phyloP scores from a whole-genome alignment of 2,888 invertebrate genomes.

The Monochamus alternatus region DNA sequence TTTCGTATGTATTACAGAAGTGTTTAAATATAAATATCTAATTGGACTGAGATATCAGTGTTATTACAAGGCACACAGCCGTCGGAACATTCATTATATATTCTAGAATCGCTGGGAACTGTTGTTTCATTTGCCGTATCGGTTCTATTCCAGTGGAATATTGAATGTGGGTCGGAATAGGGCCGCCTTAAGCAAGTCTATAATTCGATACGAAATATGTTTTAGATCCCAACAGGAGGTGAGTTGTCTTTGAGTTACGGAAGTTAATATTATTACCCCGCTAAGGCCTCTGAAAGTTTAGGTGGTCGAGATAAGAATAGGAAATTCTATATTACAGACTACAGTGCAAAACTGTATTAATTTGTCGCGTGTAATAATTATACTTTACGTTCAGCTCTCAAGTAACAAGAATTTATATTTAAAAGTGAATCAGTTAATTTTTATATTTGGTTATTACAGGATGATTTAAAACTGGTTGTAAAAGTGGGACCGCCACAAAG shows the following conservation, averaged over 20 bases:
- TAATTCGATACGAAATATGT: slow-evolving; percentile 38
- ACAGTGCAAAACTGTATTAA: neutral
- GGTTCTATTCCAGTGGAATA: slow-evolving; percentile 27
- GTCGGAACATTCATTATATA: slow-evolving; percentile 11
- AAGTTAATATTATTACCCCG: slow-evolving; percentile 1
- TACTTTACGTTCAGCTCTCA: neutral
- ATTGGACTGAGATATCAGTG: neutral
- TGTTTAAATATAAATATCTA: neutral
- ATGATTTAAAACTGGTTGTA: too few relatives aligned
- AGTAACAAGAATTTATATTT: too few relatives aligned
- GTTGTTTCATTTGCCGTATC: slow-evolving; percentile 30
- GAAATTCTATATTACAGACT: neutral
- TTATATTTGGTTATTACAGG: too few relatives aligned
- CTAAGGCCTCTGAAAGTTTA: neutral
- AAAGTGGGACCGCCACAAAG: too few relatives aligned
- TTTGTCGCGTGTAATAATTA: neutral
- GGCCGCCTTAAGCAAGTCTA: slow-evolving; percentile 5
- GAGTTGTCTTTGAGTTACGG: neutral
- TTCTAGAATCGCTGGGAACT: slow-evolving; percentile 11
- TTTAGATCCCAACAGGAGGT: slow-evolving; percentile 17
- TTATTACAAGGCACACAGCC: slow-evolving; percentile 7
- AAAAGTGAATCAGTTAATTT: too few relatives aligned
- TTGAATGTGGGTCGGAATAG: slow-evolving; percentile 15
- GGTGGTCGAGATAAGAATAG: neutral
- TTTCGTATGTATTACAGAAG: neutral